Percentiles rank a stretch among this genome's conserved stretches.
Conservation (phyloP, 2,797 vertebrate species). For the Prunella strophiata region DNA sequence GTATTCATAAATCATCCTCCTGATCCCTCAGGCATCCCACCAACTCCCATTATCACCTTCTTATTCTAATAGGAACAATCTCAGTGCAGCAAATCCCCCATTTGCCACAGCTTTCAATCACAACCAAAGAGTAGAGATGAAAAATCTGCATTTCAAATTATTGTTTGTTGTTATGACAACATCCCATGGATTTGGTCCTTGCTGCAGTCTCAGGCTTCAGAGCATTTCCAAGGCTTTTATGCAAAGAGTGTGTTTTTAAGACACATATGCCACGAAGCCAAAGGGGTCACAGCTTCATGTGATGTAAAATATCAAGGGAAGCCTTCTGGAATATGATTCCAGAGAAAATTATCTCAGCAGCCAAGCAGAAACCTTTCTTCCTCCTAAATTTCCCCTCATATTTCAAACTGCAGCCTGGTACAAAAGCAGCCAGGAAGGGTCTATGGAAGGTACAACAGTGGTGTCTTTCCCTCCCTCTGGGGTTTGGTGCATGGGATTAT, state of each 20-base stretch:
- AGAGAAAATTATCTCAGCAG: background rate
- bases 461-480: background rate
- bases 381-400: background rate
- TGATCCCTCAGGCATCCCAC: constrained; percentile 54
- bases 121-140: constrained; percentile 43
- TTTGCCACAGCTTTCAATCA: constrained; percentile 59
- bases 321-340: background rate
- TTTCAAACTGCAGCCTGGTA: background rate
- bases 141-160: constrained; percentile 78
- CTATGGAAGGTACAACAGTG: fast-evolving
- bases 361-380: background rate
- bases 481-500: background rate
- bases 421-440: background rate
- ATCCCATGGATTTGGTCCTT: constrained; percentile 36
- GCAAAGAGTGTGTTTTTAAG: background rate
- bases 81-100: constrained; percentile 36
- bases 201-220: constrained; percentile 39
- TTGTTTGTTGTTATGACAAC: constrained; percentile 81
- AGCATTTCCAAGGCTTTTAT: constrained; percentile 12
- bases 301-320: background rate
- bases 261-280: background rate
- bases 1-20: constrained; percentile 33
- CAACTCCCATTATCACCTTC: constrained; percentile 51
- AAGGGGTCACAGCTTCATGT: background rate
- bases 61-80: constrained; percentile 49